Conservation (phyloP, 2,113 vertebrate species). For the Lagopus leucura region DNA sequence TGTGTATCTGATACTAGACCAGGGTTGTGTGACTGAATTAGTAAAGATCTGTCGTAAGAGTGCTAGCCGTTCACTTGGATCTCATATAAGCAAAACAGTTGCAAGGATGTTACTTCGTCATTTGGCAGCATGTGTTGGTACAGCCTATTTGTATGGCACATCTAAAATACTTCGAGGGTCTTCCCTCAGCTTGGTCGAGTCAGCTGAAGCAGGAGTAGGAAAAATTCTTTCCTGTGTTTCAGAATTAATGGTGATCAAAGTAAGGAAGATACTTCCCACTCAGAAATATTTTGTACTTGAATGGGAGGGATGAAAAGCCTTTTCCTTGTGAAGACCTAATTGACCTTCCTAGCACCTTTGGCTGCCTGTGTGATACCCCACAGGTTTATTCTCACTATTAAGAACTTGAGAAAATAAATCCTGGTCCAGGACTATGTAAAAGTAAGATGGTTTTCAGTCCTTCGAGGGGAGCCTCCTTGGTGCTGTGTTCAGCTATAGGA, state of each 20-base stretch:
- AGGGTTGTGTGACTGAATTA: neutral
- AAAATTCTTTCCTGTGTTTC: neutral
- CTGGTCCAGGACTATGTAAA: neutral
- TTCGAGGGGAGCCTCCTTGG: neutral
- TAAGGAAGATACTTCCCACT: neutral
- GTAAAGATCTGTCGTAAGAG: neutral
- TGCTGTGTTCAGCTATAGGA: neutral
- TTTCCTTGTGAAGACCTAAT: neutral
- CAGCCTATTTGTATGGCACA: neutral
- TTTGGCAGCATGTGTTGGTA: neutral
- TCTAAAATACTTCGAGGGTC: neutral
- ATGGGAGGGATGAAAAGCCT: neutral
- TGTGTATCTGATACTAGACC: no score
- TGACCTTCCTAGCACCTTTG: neutral
- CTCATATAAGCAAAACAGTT: neutral
- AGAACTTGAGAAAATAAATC: fast-evolving
- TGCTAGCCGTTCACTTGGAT: neutral
- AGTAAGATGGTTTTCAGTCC: neutral
- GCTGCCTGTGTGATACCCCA: neutral
- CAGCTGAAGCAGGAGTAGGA: neutral
- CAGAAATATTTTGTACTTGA: neutral
- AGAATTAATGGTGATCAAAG: neutral
- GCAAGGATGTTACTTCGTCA: neutral
- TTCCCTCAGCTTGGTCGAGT: neutral
- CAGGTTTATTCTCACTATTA: neutral